phyloP scores from a whole-genome alignment of 64 coral and sea anemone species.

The Exaiptasia diaphana region DNA sequence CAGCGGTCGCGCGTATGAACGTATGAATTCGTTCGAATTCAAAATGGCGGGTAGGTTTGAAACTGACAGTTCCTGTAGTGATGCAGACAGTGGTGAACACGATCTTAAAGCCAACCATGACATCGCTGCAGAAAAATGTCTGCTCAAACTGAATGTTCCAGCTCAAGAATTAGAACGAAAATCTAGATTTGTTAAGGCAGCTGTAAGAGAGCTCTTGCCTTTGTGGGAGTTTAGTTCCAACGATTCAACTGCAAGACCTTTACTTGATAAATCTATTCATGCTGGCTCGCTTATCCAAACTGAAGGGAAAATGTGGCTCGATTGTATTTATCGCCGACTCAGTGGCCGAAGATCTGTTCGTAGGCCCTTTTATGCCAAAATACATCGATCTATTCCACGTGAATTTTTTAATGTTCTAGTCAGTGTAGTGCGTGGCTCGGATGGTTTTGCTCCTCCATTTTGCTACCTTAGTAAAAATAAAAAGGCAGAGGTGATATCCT shows the following conservation, averaged over 20 bases:
- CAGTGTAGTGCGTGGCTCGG: neutral
- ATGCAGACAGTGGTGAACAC: neutral
- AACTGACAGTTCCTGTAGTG: neutral
- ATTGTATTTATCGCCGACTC: neutral
- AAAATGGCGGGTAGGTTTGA: slow-evolving; percentile 9
- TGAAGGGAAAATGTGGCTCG: slow-evolving; percentile 12
- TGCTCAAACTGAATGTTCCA: neutral
- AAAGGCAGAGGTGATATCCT: slow-evolving; percentile 5
- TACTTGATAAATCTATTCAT: neutral
- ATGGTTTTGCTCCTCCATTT: slow-evolving; percentile 15
- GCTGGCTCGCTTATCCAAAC: neutral
- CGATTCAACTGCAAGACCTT: neutral
- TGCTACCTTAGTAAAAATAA: neutral
- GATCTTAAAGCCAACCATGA: neutral
- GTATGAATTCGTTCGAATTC: neutral
- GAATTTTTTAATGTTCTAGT: neutral
- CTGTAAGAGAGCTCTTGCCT: neutral
- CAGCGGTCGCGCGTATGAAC: slow-evolving; percentile 4
- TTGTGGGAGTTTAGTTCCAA: slow-evolving; percentile 1
- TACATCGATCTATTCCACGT: neutral
- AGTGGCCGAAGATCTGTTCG: neutral
- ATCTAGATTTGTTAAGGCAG: neutral
- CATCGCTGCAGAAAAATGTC: neutral
- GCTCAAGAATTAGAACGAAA: neutral
- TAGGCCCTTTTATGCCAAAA: neutral